Conservation (phyloP, 2,888 invertebrate genomes). For the Polydrusus pterygomalis region DNA sequence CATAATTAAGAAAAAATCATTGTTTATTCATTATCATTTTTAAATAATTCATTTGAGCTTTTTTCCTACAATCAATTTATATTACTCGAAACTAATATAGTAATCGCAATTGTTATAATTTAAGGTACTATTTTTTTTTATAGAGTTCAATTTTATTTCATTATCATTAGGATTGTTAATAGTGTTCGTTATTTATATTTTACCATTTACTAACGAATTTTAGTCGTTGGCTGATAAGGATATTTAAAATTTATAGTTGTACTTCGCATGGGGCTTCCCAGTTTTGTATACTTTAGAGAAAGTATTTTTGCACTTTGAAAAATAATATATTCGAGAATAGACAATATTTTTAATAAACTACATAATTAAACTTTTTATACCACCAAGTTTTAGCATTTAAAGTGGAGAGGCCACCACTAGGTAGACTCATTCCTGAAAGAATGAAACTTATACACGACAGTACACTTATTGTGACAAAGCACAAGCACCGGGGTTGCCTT, state of each 20-base stretch:
- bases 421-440: too few species aligned
- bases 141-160: conserved; percentile 18
- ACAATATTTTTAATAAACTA: conserved; percentile 33
- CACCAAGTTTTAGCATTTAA: conserved; percentile 23
- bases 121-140: conserved; percentile 20
- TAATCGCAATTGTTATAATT: conserved; percentile 27
- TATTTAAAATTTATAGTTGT: conserved; percentile 25
- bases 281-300: conserved; percentile 20
- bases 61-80: conserved; percentile 27
- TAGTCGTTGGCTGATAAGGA: conserved; percentile 13
- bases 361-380: conserved; percentile 17
- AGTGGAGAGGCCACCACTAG: too few species aligned
- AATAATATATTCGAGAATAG: conserved; percentile 14
- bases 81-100: conserved; percentile 27
- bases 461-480: too few species aligned
- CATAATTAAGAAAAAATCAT: conserved; percentile 46
- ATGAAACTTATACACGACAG: too few species aligned
- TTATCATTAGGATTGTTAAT: conserved; percentile 19
- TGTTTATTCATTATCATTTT: conserved; percentile 33
- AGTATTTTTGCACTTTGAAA: conserved; percentile 16
- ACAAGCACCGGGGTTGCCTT: too few species aligned
- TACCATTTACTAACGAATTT: conserved; percentile 33
- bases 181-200: conserved; percentile 34
- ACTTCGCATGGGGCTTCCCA: conserved; percentile 20
- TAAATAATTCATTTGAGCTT: conserved; percentile 37